Percentiles rank a stretch among this genome's conserved stretches.
These are phyloP conservation scores for Polydrusus tereticollis DNA, from an alignment of 2,888 invertebrate genomes.

Conservation along the genomic window DNA sequence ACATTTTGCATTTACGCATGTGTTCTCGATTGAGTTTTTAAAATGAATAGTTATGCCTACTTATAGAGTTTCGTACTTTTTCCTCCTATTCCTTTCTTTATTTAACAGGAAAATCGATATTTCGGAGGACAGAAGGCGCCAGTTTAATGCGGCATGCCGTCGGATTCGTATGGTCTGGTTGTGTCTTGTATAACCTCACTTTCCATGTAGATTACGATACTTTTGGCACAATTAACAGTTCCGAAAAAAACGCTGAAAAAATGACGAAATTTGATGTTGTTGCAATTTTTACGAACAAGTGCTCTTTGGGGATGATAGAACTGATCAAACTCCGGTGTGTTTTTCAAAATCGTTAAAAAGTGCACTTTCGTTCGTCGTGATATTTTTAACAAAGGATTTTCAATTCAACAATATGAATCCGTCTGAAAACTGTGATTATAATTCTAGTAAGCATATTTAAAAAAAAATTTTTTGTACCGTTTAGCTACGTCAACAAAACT, in stretches of 20 bases:
- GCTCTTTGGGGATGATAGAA: constrained; percentile 13
- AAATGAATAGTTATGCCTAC: constrained; percentile 15
- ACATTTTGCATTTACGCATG: constrained; percentile 20
- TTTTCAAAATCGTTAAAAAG: constrained; percentile 32
- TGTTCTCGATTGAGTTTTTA: constrained; percentile 5
- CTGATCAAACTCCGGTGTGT: constrained; percentile 11
- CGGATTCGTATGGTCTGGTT: constrained; percentile 54
- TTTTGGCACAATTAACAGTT: neutral
- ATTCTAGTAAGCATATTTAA: constrained; percentile 63
- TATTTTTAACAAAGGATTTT: constrained; percentile 16
- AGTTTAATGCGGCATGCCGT: constrained; percentile 62
- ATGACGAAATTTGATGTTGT: neutral
- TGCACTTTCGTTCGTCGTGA: constrained; percentile 15
- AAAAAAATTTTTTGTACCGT: too few relatives aligned
- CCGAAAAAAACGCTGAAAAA: neutral
- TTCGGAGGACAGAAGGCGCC: constrained; percentile 56
- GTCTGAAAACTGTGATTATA: constrained; percentile 65
- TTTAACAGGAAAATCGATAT: constrained; percentile 56
- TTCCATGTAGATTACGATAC: constrained; percentile 18
- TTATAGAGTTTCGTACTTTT: constrained; percentile 13
- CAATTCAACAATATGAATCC: constrained; percentile 61
- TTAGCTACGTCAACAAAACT: too few relatives aligned
- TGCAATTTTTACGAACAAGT: neutral
- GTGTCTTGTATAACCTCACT: constrained; percentile 42
- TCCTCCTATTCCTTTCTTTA: constrained; percentile 21